These are phyloP conservation scores for Enteromius fasciolatus DNA, from an alignment of 2,797 vertebrate species.

Conservation along the genomic window DNA sequence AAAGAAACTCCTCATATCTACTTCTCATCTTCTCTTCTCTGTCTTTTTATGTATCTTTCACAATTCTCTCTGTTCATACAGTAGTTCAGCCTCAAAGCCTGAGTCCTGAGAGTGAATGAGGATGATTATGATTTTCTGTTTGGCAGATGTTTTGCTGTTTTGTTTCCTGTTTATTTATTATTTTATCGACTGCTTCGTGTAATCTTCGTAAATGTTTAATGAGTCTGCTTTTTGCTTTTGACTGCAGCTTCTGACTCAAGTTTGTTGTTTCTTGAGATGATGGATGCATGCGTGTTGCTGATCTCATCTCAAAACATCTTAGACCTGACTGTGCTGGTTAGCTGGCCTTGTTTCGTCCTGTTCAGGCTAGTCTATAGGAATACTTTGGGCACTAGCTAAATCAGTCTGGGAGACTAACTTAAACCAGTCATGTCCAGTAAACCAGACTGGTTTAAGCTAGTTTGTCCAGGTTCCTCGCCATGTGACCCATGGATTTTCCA, in stretches of 20 bases:
- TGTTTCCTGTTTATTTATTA: constrained; percentile 1
- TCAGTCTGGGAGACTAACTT: background rate
- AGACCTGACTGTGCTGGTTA: background rate
- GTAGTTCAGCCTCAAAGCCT: constrained; percentile 47
- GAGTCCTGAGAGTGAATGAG: background rate
- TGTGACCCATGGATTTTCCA: background rate
- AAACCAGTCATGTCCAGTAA: background rate
- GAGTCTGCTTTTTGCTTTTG: background rate
- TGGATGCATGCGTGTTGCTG: background rate
- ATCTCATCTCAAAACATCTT: background rate
- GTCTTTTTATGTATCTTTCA: constrained; percentile 41
- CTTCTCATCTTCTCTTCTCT: constrained; percentile 44
- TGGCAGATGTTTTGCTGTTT: background rate
- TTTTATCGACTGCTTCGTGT: background rate
- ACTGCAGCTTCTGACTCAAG: background rate
- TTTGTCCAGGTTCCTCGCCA: background rate
- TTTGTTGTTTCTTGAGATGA: constrained; percentile 10
- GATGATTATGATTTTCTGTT: background rate
- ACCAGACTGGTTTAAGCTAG: background rate
- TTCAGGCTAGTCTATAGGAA: background rate
- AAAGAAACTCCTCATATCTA: constrained; percentile 25
- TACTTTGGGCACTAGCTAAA: background rate
- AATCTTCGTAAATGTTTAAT: constrained; percentile 13
- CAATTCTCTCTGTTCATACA: constrained; percentile 17
- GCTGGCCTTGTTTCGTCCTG: background rate